Conservation (phyloP, 2,888 invertebrate species). For the Erynnis tages region DNA sequence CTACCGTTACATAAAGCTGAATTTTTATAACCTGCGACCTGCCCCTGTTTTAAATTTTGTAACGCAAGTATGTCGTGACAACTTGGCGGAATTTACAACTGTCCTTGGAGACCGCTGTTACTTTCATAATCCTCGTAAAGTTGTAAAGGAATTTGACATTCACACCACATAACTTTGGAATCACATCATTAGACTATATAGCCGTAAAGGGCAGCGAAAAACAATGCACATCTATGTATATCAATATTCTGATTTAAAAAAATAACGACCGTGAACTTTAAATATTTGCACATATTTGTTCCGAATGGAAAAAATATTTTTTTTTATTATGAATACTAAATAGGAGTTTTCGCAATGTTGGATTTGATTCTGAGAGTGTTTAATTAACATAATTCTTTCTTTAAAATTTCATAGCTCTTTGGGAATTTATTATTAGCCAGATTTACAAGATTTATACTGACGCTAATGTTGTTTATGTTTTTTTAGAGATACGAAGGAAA, state of each 20-base stretch:
- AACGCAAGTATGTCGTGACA: slow-evolving; percentile 36
- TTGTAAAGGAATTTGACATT: slow-evolving; percentile 25
- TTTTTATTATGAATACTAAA: no score
- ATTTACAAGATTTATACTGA: no score
- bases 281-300: no score
- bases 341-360: no score
- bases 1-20: slow-evolving; percentile 2
- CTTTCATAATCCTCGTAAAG: slow-evolving; percentile 39
- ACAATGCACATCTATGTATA: background rate
- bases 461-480: no score
- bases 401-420: no score
- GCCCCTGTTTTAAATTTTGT: slow-evolving; percentile 32
- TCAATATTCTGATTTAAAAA: background rate
- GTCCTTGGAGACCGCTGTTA: slow-evolving; percentile 39
- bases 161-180: slow-evolving; percentile 28
- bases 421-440: no score
- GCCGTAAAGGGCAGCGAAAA: background rate
- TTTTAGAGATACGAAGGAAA: no score
- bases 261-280: background rate
- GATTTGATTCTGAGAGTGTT: no score
- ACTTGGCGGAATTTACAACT: slow-evolving; percentile 35
- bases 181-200: slow-evolving; percentile 11
- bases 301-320: no score
- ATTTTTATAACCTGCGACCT: slow-evolving; percentile 12
- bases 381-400: no score